Percentiles rank a stretch among this genome's conserved stretches.
Conservation (phyloP, 2,113 vertebrate genomes). For the Cacatua alba region DNA sequence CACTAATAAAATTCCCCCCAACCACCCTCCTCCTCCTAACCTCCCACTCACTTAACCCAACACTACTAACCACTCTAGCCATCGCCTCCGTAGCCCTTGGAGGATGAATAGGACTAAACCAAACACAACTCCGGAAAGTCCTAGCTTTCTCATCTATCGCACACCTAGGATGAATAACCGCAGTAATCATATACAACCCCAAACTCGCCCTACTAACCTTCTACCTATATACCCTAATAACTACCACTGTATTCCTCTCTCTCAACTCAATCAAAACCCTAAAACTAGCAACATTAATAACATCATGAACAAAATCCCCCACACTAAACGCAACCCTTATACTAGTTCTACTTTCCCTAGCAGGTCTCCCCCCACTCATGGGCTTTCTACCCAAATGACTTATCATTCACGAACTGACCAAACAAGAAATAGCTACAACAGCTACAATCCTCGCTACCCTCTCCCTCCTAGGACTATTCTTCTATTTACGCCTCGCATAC, state of each 20-base stretch:
- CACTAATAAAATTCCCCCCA: neutral
- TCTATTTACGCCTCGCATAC: neutral
- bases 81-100: rapidly evolving
- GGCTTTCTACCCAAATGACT: neutral
- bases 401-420: neutral
- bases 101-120: neutral
- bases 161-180: neutral
- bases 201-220: neutral
- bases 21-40: neutral
- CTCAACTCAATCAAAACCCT: neutral
- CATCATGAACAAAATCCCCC: neutral
- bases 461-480: neutral
- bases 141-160: neutral
- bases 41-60: neutral
- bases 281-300: neutral
- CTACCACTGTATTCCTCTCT: rapidly evolving
- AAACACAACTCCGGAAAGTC: neutral
- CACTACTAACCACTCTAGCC: neutral
- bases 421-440: neutral
- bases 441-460: neutral
- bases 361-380: neutral
- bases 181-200: neutral
- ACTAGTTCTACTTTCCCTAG: neutral
- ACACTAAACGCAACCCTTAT: neutral
- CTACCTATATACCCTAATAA: neutral